phyloP scores from a whole-genome alignment of 2,888 invertebrate genomes.

The Conus canariensis region DNA sequence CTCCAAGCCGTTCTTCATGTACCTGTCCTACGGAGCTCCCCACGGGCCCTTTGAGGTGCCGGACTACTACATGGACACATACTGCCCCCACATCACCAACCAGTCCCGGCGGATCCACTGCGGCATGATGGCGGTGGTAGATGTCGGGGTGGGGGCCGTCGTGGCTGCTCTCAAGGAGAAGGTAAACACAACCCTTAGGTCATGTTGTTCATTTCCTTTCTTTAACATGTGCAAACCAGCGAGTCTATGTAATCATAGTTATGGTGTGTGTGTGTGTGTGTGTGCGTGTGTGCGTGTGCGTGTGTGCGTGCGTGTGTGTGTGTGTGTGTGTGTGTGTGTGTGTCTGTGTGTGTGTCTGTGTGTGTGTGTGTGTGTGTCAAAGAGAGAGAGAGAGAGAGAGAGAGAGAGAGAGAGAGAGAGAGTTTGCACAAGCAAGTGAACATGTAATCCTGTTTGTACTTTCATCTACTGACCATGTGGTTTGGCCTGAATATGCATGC shows the following conservation, averaged over 20 bases:
- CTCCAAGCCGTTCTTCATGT: conserved; percentile 28
- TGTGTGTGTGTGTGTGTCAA: background rate
- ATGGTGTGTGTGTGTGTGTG: background rate
- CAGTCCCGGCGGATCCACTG: background rate
- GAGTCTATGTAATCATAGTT: too few relatives aligned
- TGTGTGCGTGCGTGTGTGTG: background rate
- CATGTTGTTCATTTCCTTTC: too few relatives aligned
- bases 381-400: too few relatives aligned
- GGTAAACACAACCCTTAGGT: background rate
- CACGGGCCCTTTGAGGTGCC: conserved; percentile 25
- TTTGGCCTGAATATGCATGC: too few relatives aligned
- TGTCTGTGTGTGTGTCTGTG: background rate
- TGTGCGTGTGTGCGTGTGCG: background rate
- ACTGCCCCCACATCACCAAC: conserved; percentile 24
- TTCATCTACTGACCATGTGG: background rate
- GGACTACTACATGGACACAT: background rate
- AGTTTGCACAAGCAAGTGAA: background rate
- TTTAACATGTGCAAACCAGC: too few relatives aligned
- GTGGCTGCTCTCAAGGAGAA: background rate
- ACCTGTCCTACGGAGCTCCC: conserved; percentile 24
- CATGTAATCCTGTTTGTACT: background rate
- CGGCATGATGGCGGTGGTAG: conserved; percentile 1
- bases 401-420: too few relatives aligned
- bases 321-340: background rate
- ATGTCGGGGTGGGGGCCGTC: background rate